Evolutionary conservation across 2,888 invertebrate species (phyloP).

Genomic region (Adelognathus sp.): DNA sequence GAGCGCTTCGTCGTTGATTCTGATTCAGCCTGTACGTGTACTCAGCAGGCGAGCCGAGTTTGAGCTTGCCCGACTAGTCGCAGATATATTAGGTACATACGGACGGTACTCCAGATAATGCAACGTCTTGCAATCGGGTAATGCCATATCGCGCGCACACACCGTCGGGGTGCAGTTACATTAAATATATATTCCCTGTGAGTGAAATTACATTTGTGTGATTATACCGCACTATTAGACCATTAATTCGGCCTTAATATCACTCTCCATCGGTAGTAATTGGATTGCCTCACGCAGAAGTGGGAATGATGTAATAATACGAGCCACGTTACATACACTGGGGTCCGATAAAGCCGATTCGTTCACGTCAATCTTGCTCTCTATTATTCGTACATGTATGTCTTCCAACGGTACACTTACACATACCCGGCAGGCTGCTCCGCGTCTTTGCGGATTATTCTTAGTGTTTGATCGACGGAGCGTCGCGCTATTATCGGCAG

Average conservation of each 20-base stretch:
- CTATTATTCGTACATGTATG: background rate
- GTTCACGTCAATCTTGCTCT: conserved; percentile 36
- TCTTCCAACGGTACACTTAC: background rate
- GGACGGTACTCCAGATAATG: conserved; percentile 7
- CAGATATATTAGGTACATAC: background rate
- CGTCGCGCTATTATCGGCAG: conserved; percentile 46
- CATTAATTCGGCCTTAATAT: conserved; percentile 22
- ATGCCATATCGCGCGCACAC: conserved; percentile 7
- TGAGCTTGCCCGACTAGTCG: background rate
- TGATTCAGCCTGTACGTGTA: too few species aligned
- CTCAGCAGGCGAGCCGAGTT: background rate
- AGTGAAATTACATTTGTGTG: conserved; percentile 22
- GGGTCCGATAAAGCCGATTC: conserved; percentile 18
- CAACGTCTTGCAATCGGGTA: conserved; percentile 10
- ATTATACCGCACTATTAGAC: conserved; percentile 7
- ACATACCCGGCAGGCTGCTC: too few species aligned
- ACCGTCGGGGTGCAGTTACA: conserved; percentile 30
- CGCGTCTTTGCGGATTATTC: conserved; percentile 6
- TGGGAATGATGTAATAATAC: conserved; percentile 1
- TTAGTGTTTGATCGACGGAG: conserved; percentile 43
- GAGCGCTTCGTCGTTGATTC: too few species aligned
- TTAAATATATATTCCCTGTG: conserved; percentile 7
- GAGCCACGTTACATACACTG: background rate
- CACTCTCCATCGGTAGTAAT: conserved; percentile 21
- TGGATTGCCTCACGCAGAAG: conserved; percentile 25